These are phyloP conservation scores for Gambelia wislizenii DNA, from an alignment of 2,797 vertebrate genomes.

Conservation along the genomic window DNA sequence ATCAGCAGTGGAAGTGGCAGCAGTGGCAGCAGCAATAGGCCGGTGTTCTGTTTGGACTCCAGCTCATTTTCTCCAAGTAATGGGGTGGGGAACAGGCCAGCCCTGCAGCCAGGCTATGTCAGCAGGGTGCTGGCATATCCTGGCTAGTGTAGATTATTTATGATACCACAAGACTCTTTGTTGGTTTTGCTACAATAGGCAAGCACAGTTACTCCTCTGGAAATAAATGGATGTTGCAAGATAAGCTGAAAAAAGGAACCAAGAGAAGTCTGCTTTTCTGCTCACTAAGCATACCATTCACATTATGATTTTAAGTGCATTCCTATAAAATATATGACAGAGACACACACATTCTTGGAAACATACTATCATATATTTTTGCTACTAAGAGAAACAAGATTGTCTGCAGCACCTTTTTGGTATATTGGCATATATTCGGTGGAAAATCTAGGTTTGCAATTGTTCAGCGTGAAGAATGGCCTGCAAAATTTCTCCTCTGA, in stretches of 20 bases:
- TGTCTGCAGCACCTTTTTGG: neutral
- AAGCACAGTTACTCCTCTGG: neutral
- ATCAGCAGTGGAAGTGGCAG: too few relatives aligned
- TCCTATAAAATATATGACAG: too few relatives aligned
- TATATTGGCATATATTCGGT: neutral
- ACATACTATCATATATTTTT: neutral
- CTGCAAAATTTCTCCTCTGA: neutral
- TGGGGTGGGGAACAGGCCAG: too few relatives aligned
- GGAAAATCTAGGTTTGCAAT: neutral
- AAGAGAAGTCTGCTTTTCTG: neutral
- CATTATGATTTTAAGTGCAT: neutral
- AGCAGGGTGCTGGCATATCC: too few relatives aligned
- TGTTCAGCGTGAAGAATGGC: neutral
- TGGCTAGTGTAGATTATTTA: too few relatives aligned
- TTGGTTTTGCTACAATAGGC: too few relatives aligned
- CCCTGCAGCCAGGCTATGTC: too few relatives aligned
- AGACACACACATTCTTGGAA: neutral
- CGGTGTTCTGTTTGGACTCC: too few relatives aligned
- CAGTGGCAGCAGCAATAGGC: too few relatives aligned
- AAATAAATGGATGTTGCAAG: neutral
- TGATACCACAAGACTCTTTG: too few relatives aligned
- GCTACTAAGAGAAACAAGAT: neutral
- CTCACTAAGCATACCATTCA: neutral
- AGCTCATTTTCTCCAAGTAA: too few relatives aligned
- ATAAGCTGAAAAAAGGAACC: neutral